Conservation (phyloP, 2,888 invertebrate species). For the Drosophila paranaensis region DNA sequence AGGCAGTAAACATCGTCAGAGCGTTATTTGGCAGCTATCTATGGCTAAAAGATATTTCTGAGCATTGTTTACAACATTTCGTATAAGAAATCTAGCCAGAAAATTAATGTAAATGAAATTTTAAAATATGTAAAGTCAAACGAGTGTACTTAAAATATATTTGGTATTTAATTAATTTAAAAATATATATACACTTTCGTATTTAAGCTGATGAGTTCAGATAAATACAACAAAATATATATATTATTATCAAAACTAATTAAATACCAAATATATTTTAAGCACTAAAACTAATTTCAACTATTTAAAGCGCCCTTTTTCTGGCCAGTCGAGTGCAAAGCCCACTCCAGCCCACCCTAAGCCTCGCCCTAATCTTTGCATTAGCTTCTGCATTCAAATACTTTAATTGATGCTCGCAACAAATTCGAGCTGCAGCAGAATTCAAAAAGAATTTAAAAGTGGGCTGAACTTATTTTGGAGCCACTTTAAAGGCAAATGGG, state of each 20-base stretch:
- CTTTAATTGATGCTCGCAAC: neutral
- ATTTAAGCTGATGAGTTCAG: too few species aligned
- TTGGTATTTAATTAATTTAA: too few species aligned
- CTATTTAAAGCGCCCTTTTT: neutral
- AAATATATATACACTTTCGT: too few species aligned
- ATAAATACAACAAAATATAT: too few species aligned
- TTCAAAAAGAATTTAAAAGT: neutral
- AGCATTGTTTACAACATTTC: too few species aligned
- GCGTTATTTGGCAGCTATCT: too few species aligned
- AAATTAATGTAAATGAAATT: too few species aligned
- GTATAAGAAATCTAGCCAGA: too few species aligned
- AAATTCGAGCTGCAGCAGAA: neutral
- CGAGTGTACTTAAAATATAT: too few species aligned
- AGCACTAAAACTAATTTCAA: neutral
- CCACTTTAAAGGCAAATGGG: conserved; percentile 22
- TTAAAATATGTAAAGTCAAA: too few species aligned
- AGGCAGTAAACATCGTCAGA: too few species aligned
- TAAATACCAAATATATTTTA: neutral
- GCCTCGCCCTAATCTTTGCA: neutral
- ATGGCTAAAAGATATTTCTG: too few species aligned
- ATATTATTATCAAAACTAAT: neutral
- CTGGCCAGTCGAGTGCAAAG: neutral
- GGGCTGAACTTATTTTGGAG: neutral
- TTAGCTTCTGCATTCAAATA: conserved; percentile 7
- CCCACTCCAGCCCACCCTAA: neutral